Percentiles rank a stretch among this genome's conserved stretches.
Conservation (phyloP, 2,797 vertebrate species). For the Picus viridis region DNA sequence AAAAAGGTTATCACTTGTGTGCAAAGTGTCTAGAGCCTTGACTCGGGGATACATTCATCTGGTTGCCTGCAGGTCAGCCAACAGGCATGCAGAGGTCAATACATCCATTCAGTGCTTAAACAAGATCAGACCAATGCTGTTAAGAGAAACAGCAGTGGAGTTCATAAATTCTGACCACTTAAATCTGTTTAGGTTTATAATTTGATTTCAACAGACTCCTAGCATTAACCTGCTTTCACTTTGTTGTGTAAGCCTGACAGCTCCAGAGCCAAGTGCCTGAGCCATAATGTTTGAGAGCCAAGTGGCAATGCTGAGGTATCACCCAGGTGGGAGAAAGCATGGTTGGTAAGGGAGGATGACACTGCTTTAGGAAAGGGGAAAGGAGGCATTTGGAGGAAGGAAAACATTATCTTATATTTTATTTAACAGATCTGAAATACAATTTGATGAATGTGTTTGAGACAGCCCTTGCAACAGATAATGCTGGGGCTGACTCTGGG, state of each 20-base stretch:
- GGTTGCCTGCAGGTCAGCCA: not conserved
- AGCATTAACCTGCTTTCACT: conserved; percentile 2
- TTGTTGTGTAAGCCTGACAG: not conserved
- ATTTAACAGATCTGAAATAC: not conserved
- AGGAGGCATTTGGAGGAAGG: not conserved
- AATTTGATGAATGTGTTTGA: not conserved
- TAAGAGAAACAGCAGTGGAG: not conserved
- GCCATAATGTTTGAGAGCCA: accelerated
- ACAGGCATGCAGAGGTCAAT: accelerated
- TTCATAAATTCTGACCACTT: not conserved
- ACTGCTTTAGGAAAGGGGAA: accelerated
- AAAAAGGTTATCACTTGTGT: not conserved
- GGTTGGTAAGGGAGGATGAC: not conserved
- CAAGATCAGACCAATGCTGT: not conserved
- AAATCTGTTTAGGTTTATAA: not conserved
- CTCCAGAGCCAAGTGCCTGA: not conserved
- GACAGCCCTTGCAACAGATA: not conserved
- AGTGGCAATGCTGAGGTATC: not conserved
- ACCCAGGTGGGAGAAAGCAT: not conserved
- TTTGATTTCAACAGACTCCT: not conserved
- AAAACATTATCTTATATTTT: not conserved
- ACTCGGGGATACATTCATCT: not conserved
- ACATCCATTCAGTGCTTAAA: not conserved
- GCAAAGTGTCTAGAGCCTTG: not conserved
- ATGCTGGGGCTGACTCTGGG: not conserved